A percentile compares a stretch with the other conserved stretches of the same genome.
These are phyloP conservation scores for Knipowitschia caucasica DNA, from an alignment of 2,797 vertebrate genomes.

Conservation along the genomic window DNA sequence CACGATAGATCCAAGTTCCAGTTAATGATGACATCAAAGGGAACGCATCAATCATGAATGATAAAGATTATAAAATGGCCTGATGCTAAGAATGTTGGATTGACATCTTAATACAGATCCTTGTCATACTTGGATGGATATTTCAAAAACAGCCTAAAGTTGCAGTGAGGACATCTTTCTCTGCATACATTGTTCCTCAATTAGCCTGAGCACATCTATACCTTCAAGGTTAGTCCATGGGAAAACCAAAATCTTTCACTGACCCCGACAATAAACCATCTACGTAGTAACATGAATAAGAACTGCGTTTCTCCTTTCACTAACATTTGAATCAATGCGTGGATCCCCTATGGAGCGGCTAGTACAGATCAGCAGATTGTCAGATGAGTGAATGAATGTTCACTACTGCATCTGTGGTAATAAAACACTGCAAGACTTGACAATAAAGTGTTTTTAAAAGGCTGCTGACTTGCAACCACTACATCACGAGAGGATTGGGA, in stretches of 20 bases:
- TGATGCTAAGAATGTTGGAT: background rate
- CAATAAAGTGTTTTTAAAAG: conserved; percentile 33
- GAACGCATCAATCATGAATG: no score
- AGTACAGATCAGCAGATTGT: conserved; percentile 38
- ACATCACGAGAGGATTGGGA: conserved; percentile 25
- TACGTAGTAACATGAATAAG: conserved; percentile 49
- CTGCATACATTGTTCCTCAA: background rate
- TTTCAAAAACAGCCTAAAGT: background rate
- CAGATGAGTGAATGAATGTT: conserved; percentile 29
- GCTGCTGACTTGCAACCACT: conserved; percentile 39
- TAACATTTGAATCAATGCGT: conserved; percentile 53
- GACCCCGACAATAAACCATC: conserved; percentile 48
- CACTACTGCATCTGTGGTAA: conserved; percentile 41
- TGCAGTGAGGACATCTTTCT: background rate
- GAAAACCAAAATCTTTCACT: conserved; percentile 45
- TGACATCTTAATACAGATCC: background rate
- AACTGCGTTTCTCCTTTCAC: conserved; percentile 34
- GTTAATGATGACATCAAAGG: no score
- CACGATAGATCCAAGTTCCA: no score
- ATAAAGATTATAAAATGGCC: no score
- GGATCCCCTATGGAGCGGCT: conserved; percentile 31
- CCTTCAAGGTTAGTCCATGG: conserved; percentile 44
- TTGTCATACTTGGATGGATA: background rate
- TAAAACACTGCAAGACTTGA: conserved; percentile 39
- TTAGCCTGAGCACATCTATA: conserved; percentile 19